Percentiles rank a stretch among this genome's conserved stretches.
These are phyloP conservation scores for Nomada fucata DNA, from an alignment of 2,888 invertebrate species.

Conservation along the genomic window DNA sequence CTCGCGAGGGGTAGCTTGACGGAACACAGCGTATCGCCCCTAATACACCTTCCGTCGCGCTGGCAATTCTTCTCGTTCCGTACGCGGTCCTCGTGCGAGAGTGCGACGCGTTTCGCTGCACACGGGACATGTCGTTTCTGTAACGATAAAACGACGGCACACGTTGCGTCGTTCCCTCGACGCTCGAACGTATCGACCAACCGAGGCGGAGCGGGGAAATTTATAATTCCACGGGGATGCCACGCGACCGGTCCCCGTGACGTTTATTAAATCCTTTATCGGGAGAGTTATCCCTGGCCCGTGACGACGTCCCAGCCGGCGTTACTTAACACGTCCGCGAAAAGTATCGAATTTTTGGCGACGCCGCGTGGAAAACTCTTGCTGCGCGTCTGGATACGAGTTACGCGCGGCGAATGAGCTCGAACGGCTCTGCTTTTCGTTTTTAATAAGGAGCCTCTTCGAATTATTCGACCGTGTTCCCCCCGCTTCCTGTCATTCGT, in stretches of 20 bases:
- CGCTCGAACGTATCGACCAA: conserved; percentile 46
- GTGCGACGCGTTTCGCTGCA: conserved; percentile 12
- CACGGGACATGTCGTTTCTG: conserved; percentile 7
- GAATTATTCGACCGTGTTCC: no score
- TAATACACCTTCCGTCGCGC: conserved; percentile 20
- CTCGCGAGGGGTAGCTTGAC: not conserved
- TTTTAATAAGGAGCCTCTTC: not conserved
- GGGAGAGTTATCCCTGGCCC: conserved; percentile 15
- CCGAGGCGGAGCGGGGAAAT: conserved; percentile 29
- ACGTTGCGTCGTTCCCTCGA: conserved; percentile 40
- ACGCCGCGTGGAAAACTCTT: not conserved
- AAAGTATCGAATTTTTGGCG: not conserved
- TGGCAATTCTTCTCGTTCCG: conserved; percentile 6
- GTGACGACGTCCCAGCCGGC: not conserved
- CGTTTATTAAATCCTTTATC: conserved; percentile 57
- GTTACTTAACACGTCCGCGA: conserved; percentile 6
- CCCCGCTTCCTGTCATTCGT: no score
- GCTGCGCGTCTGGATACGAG: not conserved
- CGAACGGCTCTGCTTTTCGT: not conserved
- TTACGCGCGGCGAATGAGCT: not conserved
- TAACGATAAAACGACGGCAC: conserved; percentile 25
- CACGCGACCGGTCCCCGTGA: conserved; percentile 31
- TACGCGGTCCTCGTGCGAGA: not conserved
- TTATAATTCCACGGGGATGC: conserved; percentile 49
- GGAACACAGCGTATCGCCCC: conserved; percentile 27